Evolutionary conservation across 2,797 vertebrate genomes (phyloP), one percentile per base, ranked within the genome.

Genomic region (Euphonia xanthogaster): DNA sequence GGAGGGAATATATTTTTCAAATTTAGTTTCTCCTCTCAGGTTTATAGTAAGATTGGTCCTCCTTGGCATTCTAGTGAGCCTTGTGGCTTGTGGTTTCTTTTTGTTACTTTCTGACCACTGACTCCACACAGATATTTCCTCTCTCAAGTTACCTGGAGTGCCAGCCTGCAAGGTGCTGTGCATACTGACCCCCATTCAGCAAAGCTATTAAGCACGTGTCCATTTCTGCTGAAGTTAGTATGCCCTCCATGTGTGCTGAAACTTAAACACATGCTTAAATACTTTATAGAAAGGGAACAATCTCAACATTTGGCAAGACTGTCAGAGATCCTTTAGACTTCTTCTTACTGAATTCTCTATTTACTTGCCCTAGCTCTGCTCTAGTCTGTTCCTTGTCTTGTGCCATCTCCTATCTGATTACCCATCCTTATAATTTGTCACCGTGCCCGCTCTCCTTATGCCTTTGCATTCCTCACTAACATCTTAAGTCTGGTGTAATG

Each of bases 241-340:
- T 72, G 25, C 57, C 28, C 53, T 91, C 72, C 30, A 24, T 33
- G 27, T 79, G 40, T 68, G 24, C 58, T 94, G 73, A 65, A 84
- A 67, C 55, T 91, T 90, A 77, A 93, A 78, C 75, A 86, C 65
- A 65, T 68, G 68, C 82, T 89, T 88, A 91, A 91, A 48, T 80
- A 77, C 68, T 92, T 80, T 40, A n/a, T 17, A 80, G 63, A 70
- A 93, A 66, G 35, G 30, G 51, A 94, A 40, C 63, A 78, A 84
- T 84, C 62, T 60, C 78, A 74, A 20, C 17, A 21, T 20, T 89
- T 89, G 78, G 65, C 57, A 89, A 61, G 65, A 51, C 12, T 62
- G 90, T 87, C 68, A 91, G 72, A 90, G 61, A 23, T 58, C 44
- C 68, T 80, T 90, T 58, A 87, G 44, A 50, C 28, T 31, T 86